Percentiles rank a stretch among this genome's conserved stretches.
These are phyloP conservation scores for Eilema griseolum DNA, from an alignment of 2,888 invertebrate genomes.

Conservation along the genomic window DNA sequence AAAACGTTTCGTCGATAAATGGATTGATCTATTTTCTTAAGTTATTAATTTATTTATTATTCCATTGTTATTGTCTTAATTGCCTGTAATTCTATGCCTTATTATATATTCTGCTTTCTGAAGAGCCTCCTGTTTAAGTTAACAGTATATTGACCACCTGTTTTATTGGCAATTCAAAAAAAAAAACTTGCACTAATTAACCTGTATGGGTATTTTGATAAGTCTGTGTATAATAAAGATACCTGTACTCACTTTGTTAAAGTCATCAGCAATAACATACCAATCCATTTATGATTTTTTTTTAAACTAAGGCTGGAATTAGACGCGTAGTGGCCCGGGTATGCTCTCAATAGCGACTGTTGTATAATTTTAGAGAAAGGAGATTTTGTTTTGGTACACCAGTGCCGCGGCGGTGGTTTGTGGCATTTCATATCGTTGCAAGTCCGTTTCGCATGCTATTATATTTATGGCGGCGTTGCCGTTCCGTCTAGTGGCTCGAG, in stretches of 20 bases:
- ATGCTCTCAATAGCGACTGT: conserved; percentile 72
- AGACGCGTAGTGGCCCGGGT: conserved; percentile 58
- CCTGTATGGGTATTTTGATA: neutral
- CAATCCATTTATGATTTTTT: conserved; percentile 11
- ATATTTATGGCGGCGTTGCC: conserved; percentile 81
- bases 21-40: neutral
- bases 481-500: conserved; percentile 63
- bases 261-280: conserved; percentile 10
- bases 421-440: conserved; percentile 81
- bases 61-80: conserved; percentile 1
- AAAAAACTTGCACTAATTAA: neutral
- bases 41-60: neutral
- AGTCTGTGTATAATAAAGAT: neutral
- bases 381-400: conserved; percentile 85
- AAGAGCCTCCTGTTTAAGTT: neutral
- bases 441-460: conserved; percentile 79
- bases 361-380: conserved; percentile 86
- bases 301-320: conserved; percentile 61
- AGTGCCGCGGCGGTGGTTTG: conserved; percentile 74
- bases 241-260: conserved; percentile 26
- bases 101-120: neutral
- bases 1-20: neutral
- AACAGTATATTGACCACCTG: neutral
- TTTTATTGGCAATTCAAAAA: neutral
- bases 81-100: neutral